Base-by-base conservation (phyloP, 2,888 invertebrate genomes). In the Julus scanicus region DNA sequence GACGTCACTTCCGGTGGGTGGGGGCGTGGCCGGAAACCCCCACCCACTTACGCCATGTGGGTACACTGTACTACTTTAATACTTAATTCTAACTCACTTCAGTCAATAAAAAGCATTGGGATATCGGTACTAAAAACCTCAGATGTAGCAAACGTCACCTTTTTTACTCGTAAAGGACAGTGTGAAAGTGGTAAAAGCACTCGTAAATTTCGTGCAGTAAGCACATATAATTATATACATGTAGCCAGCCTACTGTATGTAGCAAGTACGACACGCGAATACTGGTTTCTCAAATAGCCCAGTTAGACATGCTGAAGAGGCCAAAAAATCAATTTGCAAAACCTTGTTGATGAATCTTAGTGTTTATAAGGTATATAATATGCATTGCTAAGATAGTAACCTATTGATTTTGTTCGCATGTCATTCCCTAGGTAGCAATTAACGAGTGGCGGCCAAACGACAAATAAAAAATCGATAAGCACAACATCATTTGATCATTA, bases 331-430 rank as follows among this genome's bases (percentile, higher is more conserved):
- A 80, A 80, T 37, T 80, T 80, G 80, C 37, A 29, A 80, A 80
- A 80, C 13, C 80, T 37, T 37, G 37, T 4, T 13, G 0, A 2
- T 37, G 2, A 37, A 80, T 80, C 80, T 53, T 53, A 37, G 0
- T 80, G 80, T 11, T 80, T 80, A 37, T 37, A 80, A 80, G 37
- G 80, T 1, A 37, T 11, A 80, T 71, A 63, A 13, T n/a, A n/a
- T 63, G 3, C 29, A 29, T 80, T 80, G 80, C 37, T 20, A 80
- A 80, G 80, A 80, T 37, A 80, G 80, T 29, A 80, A 80, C 80
- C 80, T 80, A 80, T 80, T 80, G 80, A 80, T 80, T 80, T 80
- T 80, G 80, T 80, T 80, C 80, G 37, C 80, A 80, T 80, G 80
- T 80, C 80, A 80, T 80, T 80, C 37, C 44, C 37, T 80, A 37